Base-by-base conservation (phyloP, 2,797 vertebrate species). In the Eospalax fontanierii region DNA sequence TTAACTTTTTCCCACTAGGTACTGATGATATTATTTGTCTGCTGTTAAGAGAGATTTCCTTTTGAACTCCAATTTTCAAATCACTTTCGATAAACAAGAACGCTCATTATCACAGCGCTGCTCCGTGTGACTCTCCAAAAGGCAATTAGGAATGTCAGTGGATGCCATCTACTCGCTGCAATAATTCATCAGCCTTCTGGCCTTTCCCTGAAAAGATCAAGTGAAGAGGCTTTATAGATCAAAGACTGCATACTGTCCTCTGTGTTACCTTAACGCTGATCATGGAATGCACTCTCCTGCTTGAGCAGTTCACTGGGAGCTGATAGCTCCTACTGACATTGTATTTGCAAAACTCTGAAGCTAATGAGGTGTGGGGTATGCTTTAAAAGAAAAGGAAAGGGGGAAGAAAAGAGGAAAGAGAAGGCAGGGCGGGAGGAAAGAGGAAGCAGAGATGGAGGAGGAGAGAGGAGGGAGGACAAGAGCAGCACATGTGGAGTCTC, bases 11-110 rank as follows among this genome's bases (percentile, higher is more conserved):
- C 76, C 40, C n/a, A 33, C 46, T 21, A 75, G 71, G 24, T 22
- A 30, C 50, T 33, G 79, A 92, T 80, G 46, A 73, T 63, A 89
- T 68, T 71, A 88, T 82, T 87, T 65, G 22, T 76, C 73, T 93
- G 81, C 43, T 79, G 6, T 81, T 74, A 89, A 75, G 66, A 81
- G n/a, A 63, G 35, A 81, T 68, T 91, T 91, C 40, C 38, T 89
- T 92, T 74, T 63, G 73, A 91, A 43, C 66, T 79, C 33, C 40
- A 74, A 85, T 28, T 75, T 85, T 35, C 59, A 33, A 89, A 70
- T 68, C 15, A 40, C 38, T 91, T 83, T 65, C 57, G 19, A 40
- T 79, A 92, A 80, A 91, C 78, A 93, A 87, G 75, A 79, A 59
- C 40, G 54, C 43, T 50, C 76, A 46, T 65, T 78, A 79, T 73